Evolutionary conservation across 1,140 invertebrate genomes (phyloP).

Genomic region (Heliconius melpomene): DNA sequence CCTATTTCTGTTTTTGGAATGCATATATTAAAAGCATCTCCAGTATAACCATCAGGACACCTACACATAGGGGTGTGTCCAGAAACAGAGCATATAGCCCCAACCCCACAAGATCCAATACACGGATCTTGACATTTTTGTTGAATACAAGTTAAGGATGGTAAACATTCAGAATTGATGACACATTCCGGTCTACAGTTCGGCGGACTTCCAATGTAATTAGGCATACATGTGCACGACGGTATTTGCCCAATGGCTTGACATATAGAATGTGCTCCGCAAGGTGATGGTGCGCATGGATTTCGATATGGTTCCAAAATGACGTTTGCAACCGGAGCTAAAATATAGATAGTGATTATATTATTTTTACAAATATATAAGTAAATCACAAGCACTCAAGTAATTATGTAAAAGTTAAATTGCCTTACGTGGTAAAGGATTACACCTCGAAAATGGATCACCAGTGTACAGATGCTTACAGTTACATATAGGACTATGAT

Average conservation of each 20-base stretch:
- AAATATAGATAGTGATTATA: slow-evolving; percentile 33
- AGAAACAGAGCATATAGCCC: slow-evolving; percentile 86
- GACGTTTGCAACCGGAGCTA: slow-evolving; percentile 67
- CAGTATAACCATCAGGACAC: slow-evolving; percentile 86
- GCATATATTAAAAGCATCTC: slow-evolving; percentile 85
- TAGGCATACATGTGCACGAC: slow-evolving; percentile 85
- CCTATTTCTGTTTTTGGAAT: slow-evolving; percentile 60
- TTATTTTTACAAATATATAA: not conserved
- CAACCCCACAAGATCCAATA: slow-evolving; percentile 85
- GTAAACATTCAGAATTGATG: slow-evolving; percentile 87
- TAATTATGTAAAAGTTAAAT: slow-evolving; percentile 20
- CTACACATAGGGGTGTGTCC: slow-evolving; percentile 88
- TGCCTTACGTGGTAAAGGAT: slow-evolving; percentile 82
- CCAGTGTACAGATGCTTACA: slow-evolving; percentile 86
- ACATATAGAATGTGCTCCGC: slow-evolving; percentile 87
- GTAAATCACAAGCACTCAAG: not conserved
- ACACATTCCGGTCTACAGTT: slow-evolving; percentile 88
- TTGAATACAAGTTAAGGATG: slow-evolving; percentile 85
- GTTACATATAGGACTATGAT: slow-evolving; percentile 87
- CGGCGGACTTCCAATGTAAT: slow-evolving; percentile 86
- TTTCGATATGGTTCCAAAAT: slow-evolving; percentile 82
- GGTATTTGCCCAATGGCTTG: slow-evolving; percentile 83
- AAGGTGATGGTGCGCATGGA: slow-evolving; percentile 88
- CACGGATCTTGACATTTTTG: slow-evolving; percentile 88
- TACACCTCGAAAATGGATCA: slow-evolving; percentile 87